phyloP scores from a whole-genome alignment of 2,797 vertebrate species.

The Enteromius unitaeniatus region DNA sequence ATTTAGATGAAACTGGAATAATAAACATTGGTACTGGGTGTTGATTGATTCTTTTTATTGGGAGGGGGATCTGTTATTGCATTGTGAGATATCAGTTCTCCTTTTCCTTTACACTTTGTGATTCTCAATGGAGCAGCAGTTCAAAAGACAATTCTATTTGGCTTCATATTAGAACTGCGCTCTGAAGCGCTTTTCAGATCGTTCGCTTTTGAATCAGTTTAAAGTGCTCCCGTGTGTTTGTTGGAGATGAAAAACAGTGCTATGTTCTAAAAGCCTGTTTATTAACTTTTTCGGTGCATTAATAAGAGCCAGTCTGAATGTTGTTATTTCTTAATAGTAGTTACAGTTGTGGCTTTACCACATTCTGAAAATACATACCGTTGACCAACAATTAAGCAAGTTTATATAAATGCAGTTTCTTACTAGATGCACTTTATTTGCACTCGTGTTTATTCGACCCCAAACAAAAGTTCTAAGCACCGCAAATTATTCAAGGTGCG shows the following conservation, averaged over 20 bases:
- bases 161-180: slow-evolving; percentile 67
- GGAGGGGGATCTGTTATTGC: slow-evolving; percentile 71
- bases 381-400: background rate
- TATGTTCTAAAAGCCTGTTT: slow-evolving; percentile 53
- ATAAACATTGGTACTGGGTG: slow-evolving; percentile 73
- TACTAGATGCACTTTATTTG: slow-evolving; percentile 7
- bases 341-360: background rate
- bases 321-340: slow-evolving; percentile 15
- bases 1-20: slow-evolving; percentile 70
- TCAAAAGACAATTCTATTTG: slow-evolving; percentile 76
- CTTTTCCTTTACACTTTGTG: slow-evolving; percentile 73
- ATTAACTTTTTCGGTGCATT: slow-evolving; percentile 5
- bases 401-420: background rate
- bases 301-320: slow-evolving; percentile 28
- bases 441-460: slow-evolving; percentile 63
- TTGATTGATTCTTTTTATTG: slow-evolving; percentile 72
- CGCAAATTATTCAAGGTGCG: slow-evolving; percentile 53
- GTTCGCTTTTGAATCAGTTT: slow-evolving; percentile 70
- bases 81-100: slow-evolving; percentile 73
- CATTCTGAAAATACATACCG: background rate
- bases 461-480: slow-evolving; percentile 64
- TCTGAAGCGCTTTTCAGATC: slow-evolving; percentile 67
- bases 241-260: slow-evolving; percentile 63
- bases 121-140: slow-evolving; percentile 73
- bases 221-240: slow-evolving; percentile 71